These are phyloP conservation scores for Coryphaenoides rupestris DNA, from an alignment of 2,113 vertebrate genomes.

Conservation along the genomic window DNA sequence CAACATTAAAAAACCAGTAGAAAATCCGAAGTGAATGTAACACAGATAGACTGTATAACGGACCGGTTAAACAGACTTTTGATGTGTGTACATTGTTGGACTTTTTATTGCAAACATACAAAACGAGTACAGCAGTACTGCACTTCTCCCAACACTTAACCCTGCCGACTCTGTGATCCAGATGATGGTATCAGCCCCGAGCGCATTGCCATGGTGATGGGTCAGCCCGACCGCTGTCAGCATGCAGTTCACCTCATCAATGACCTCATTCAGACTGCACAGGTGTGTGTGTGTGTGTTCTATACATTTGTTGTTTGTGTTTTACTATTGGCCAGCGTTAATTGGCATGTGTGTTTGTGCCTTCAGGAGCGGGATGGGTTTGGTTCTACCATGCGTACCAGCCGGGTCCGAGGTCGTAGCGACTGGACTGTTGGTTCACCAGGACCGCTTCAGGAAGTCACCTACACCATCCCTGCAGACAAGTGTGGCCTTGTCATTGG, in stretches of 20 bases:
- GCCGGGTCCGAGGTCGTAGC: slow-evolving; percentile 78
- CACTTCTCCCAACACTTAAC: no score
- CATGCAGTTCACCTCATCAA: slow-evolving; percentile 90
- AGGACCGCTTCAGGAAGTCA: slow-evolving; percentile 88
- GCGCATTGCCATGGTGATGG: slow-evolving; percentile 91
- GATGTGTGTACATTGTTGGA: no score
- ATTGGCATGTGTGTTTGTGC: background rate
- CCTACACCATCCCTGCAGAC: slow-evolving; percentile 90
- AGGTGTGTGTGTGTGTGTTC: slow-evolving; percentile 67
- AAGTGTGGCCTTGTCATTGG: slow-evolving; percentile 94
- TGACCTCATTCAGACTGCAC: slow-evolving; percentile 89
- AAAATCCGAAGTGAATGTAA: no score
- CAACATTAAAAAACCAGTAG: no score
- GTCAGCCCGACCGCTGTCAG: slow-evolving; percentile 90
- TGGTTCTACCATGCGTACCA: slow-evolving; percentile 68
- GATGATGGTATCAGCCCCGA: slow-evolving; percentile 92
- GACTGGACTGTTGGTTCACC: slow-evolving; percentile 86
- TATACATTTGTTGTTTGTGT: no score
- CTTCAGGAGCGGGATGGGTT: slow-evolving; percentile 89
- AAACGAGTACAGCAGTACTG: no score
- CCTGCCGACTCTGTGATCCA: slow-evolving; percentile 31
- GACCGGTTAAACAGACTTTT: no score
- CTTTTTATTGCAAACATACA: no score
- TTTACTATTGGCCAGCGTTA: no score
- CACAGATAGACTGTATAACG: no score